A percentile compares a stretch with the other conserved stretches of the same genome.
phyloP scores from a whole-genome alignment of 2,113 vertebrate species.

The Archocentrus centrarchus region DNA sequence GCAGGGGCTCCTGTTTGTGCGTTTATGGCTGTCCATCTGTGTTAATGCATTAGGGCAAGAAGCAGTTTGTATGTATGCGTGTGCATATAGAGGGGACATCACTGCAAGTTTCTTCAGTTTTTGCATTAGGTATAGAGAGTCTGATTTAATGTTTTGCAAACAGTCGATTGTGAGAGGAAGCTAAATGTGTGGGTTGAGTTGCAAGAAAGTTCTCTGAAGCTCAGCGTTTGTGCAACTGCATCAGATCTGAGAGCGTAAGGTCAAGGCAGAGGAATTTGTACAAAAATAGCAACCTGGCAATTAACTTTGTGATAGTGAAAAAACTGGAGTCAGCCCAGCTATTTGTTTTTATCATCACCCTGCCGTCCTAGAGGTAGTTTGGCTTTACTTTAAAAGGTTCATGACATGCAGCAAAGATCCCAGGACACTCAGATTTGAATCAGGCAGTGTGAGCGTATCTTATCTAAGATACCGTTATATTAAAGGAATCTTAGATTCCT shows the following conservation, averaged over 20 bases:
- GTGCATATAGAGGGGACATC: not conserved
- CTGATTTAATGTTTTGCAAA: not conserved
- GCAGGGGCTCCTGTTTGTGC: not conserved
- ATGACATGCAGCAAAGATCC: not conserved
- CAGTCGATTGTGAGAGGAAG: not conserved
- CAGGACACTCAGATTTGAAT: not conserved
- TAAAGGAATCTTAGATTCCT: not conserved
- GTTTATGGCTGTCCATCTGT: slow-evolving; percentile 16
- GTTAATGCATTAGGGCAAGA: not conserved
- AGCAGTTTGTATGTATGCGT: not conserved
- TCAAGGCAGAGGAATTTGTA: not conserved
- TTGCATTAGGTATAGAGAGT: not conserved
- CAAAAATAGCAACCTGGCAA: not conserved
- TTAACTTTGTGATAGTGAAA: not conserved
- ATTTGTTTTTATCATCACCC: not conserved
- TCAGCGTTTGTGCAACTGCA: not conserved
- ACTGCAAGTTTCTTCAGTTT: not conserved
- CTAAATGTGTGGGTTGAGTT: slow-evolving; percentile 4
- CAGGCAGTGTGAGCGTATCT: not conserved
- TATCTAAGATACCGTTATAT: not conserved
- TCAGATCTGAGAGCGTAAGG: not conserved
- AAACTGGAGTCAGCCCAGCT: not conserved
- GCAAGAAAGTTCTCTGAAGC: slow-evolving; percentile 5
- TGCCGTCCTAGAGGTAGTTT: not conserved
- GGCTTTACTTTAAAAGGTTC: not conserved